Base-by-base conservation (phyloP, 1,140 invertebrate genomes). In the Drosophila nigromelanica region DNA sequence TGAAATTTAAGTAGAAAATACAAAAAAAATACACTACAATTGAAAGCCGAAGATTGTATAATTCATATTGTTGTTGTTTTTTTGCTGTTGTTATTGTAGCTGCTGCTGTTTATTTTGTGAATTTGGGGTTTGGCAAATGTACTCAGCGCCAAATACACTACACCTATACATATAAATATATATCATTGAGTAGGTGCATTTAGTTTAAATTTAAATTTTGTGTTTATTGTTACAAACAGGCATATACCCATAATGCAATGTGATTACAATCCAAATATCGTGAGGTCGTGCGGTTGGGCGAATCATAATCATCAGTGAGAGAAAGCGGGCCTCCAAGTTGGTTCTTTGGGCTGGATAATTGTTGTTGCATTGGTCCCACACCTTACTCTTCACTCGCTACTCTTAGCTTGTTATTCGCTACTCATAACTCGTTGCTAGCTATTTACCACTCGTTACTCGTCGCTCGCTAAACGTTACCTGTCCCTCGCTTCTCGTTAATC, bases 211-310 rank as follows among this genome's bases (percentile, higher is more conserved):
- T 71, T 42, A 14, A 52, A 66, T 67, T 59, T 56, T 24, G 37
- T 43, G 42, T 56, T 71, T 66, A 51, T 64, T 66, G 69, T 66
- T 51, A 70, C 67, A 64, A 66, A 66, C 66, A 61, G 47, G 27
- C 58, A 62, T 66, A 58, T 58, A 58, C 52, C 5, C 35, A 55
- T 58, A 66, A 52, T 67, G 52, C 62, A 72, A 67, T 72, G 27
- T 59, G 48, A 58, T 58, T 67, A 67, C 62, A 72, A 72, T 67
- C 48, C 54, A 72, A 59, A 67, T 59, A n/a, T 67, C 45, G 45
- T 43, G 30, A 51, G 51, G 24, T 45, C 55, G 42, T 37, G 43
- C 15, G 42, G 15, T 21, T 10, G 15, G n/a, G 69, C 48, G 47
- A 39, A 43, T 71, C 68, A 66, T 58, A 10, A 33, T 21, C 68